A percentile compares a stretch with the other conserved stretches of the same genome.
Evolutionary conservation across 2,888 invertebrate genomes (phyloP).

Genomic region (Bhutanitis thaidina): DNA sequence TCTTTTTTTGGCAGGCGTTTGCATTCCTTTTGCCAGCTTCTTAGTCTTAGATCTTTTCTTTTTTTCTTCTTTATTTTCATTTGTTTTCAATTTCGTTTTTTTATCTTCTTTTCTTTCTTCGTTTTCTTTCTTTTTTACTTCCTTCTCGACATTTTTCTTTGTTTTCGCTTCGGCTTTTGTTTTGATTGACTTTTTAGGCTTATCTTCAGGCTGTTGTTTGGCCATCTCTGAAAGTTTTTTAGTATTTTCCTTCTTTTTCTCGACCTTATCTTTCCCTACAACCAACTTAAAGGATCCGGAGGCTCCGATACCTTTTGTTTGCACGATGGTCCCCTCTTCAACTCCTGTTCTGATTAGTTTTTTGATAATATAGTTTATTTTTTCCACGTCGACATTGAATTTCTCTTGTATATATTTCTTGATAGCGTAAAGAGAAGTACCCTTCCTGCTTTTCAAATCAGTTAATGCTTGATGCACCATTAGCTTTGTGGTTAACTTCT

Average conservation of each 20-base stretch:
- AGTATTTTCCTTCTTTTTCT: constrained; percentile 34
- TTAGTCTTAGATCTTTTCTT: constrained; percentile 22
- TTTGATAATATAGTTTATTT: constrained; percentile 51
- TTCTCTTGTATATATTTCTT: constrained; percentile 57
- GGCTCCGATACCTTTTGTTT: constrained; percentile 58
- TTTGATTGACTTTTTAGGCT: constrained; percentile 16
- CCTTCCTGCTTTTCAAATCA: constrained; percentile 53
- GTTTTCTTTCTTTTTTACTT: constrained; percentile 18
- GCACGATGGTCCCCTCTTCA: constrained; percentile 51
- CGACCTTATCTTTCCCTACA: constrained; percentile 32
- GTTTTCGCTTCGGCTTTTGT: constrained; percentile 3
- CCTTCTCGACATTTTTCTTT: constrained; percentile 1
- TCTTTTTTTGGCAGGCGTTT: constrained; percentile 48
- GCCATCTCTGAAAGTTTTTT: constrained; percentile 13
- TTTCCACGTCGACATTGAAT: constrained; percentile 47
- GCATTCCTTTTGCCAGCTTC: constrained; percentile 20
- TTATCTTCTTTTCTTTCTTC: constrained; percentile 7
- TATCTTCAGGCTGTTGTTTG: constrained; percentile 17
- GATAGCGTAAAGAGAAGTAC: constrained; percentile 59
- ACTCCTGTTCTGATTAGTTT: constrained; percentile 51
- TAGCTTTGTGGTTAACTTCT: constrained; percentile 48
- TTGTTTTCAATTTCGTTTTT: constrained; percentile 1
- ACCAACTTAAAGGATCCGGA: constrained; percentile 60
- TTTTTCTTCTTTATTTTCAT: constrained; percentile 22
- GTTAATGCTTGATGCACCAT: constrained; percentile 56